These are phyloP conservation scores for Artemia franciscana DNA, from an alignment of 1,140 invertebrate genomes.

Conservation along the genomic window DNA sequence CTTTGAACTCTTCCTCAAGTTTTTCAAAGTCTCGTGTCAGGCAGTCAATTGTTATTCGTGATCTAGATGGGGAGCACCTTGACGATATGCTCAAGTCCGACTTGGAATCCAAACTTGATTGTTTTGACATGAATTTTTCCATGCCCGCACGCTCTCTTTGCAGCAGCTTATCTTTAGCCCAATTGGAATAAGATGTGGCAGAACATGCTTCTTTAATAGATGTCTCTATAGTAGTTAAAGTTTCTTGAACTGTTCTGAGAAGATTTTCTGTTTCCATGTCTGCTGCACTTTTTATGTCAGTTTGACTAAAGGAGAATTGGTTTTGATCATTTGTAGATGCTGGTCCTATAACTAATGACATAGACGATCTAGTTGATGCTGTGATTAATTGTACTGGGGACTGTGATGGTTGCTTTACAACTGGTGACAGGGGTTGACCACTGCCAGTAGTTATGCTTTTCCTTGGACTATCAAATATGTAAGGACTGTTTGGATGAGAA, in stretches of 20 bases:
- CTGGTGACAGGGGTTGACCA: neutral
- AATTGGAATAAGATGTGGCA: neutral
- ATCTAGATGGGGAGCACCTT: neutral
- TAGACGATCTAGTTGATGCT: neutral
- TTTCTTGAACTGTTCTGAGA: neutral
- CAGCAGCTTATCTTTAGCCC: neutral
- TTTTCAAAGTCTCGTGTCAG: neutral
- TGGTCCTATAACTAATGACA: neutral
- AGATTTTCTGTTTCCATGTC: neutral
- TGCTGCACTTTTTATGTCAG: neutral
- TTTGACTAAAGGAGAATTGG: neutral
- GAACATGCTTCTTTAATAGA: neutral
- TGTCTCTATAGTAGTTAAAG: neutral
- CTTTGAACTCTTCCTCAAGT: neutral
- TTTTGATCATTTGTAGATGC: neutral
- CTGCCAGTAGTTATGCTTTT: slow-evolving; percentile 1
- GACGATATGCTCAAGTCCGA: neutral
- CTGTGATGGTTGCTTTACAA: neutral
- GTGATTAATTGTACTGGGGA: neutral
- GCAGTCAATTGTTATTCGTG: neutral
- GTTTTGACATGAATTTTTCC: neutral
- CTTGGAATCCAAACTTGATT: neutral
- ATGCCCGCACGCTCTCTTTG: neutral
- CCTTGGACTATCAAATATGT: slow-evolving; percentile 39
- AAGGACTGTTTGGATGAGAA: slow-evolving; percentile 58